Evolutionary conservation across 2,888 invertebrate species (phyloP).

Genomic region (Drosophila tanythrix): DNA sequence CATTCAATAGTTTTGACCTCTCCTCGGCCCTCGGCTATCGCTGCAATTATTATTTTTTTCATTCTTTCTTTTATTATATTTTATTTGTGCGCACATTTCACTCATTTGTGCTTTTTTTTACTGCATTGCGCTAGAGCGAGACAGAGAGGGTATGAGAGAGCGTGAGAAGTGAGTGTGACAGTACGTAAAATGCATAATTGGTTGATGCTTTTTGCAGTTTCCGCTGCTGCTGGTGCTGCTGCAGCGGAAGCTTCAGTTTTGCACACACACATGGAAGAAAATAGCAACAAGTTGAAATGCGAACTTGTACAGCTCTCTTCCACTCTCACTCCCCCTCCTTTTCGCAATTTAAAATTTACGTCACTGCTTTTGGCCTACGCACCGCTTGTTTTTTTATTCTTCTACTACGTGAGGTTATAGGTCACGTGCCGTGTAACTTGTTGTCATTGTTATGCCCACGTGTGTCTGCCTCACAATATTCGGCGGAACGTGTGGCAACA

Average conservation of each 20-base stretch:
- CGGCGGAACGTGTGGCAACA: constrained; percentile 72
- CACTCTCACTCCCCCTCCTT: constrained; percentile 1
- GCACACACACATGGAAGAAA: constrained; percentile 17
- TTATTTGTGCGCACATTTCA: constrained; percentile 59
- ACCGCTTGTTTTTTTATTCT: constrained; percentile 25
- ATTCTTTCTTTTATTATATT: constrained; percentile 50
- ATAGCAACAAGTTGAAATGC: constrained; percentile 54
- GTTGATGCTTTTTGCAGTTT: constrained; percentile 53
- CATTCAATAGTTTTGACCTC: constrained; percentile 65
- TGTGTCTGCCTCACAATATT: constrained; percentile 42
- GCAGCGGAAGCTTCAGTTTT: constrained; percentile 57
- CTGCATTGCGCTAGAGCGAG: constrained; percentile 37
- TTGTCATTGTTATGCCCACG: constrained; percentile 63
- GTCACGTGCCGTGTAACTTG: constrained; percentile 55
- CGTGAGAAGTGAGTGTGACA: constrained; percentile 27
- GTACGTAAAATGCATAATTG: constrained; percentile 40
- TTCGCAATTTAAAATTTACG: constrained; percentile 8
- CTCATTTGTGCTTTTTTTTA: constrained; percentile 42
- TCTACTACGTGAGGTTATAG: constrained; percentile 41
- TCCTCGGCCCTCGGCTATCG: constrained; percentile 56
- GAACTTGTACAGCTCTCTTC: not conserved
- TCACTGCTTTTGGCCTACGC: constrained; percentile 43
- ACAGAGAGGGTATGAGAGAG: constrained; percentile 5
- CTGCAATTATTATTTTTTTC: constrained; percentile 62
- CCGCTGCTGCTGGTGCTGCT: constrained; percentile 49